These are phyloP conservation scores for Pogonocherus hispidulus DNA, from an alignment of 2,888 invertebrate genomes.

Conservation along the genomic window DNA sequence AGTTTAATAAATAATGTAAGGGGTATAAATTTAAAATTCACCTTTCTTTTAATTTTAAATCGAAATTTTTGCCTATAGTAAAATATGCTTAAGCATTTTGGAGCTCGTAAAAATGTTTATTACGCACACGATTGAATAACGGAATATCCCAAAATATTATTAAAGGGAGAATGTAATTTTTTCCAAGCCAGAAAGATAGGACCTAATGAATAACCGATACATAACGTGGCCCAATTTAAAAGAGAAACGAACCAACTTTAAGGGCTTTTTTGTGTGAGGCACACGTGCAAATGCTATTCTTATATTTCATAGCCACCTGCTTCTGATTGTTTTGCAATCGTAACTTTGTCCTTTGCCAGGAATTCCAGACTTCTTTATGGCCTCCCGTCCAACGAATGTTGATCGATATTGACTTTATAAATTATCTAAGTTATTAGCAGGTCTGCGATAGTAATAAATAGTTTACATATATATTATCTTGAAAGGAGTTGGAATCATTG, in stretches of 20 bases:
- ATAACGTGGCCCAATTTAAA: constrained; percentile 40
- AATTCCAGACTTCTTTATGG: constrained; percentile 33
- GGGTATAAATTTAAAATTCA: too few relatives aligned
- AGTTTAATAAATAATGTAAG: too few relatives aligned
- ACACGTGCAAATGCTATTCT: constrained; percentile 60
- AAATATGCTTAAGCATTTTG: too few relatives aligned
- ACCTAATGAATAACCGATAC: constrained; percentile 35
- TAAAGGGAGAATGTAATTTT: constrained; percentile 33
- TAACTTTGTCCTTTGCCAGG: constrained; percentile 53
- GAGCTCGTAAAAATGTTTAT: too few relatives aligned
- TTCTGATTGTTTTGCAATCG: constrained; percentile 63
- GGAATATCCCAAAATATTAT: constrained; percentile 13
- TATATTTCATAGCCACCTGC: constrained; percentile 64
- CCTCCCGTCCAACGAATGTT: constrained; percentile 45
- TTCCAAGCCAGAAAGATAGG: constrained; percentile 7
- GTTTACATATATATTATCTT: too few relatives aligned
- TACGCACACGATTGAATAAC: too few relatives aligned
- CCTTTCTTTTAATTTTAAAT: too few relatives aligned
- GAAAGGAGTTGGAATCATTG: too few relatives aligned
- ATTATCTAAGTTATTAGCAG: constrained; percentile 22
- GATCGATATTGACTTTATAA: constrained; percentile 50
- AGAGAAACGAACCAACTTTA: constrained; percentile 50
- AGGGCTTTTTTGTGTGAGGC: constrained; percentile 53
- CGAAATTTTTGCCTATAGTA: too few relatives aligned
- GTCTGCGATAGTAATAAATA: constrained; percentile 4